Evolutionary conservation across 2,888 invertebrate species (phyloP), one percentile per base, ranked within the genome.

Genomic region (Adela reaumurella): DNA sequence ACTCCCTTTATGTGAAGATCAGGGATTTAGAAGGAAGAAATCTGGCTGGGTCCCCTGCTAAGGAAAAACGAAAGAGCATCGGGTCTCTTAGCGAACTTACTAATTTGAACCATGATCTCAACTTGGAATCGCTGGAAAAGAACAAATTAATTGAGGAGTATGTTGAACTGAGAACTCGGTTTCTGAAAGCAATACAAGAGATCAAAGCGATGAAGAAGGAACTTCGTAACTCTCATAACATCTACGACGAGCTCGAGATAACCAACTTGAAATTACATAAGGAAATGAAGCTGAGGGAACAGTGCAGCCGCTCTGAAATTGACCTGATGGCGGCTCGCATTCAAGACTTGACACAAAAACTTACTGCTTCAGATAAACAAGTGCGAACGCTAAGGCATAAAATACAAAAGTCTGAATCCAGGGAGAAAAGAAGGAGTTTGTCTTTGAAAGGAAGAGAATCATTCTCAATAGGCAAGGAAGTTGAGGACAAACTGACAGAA

Each of bases 391-490:
- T 92, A 18, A 92, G 91, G 67, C 89, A 89, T 59, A 93, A 92
- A 65, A 74, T 91, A 52, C 86, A 87, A 54, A 89, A 89, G 62
- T 81, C 86, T 0, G 92, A 92, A 61, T 85, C 85, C 0, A 81
- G 88, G 57, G 90, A 90, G 58, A 89, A 92, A 57, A 77, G 93
- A 54, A 81, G 93, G 53, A 91, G 92, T 35, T 74, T 92, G 18
- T 92, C 92, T 0, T 71, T 94, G 43, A 93, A 93, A 67, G 91
- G 92, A 6, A 83, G 89, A 55, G 91, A 92, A 65, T 89, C 90
- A 24, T 83, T 91, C 56, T 87, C 88, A 8, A 82, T 92, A 45
- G 87, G 89, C 14, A 91, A 90, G 65, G 92, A 92, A 65, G 83
- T 94, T 17, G 94, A 94, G 66, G 89, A 90, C 53, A 93, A 93